These are phyloP conservation scores for Noturus placidus DNA, from an alignment of 2,113 vertebrate genomes.

Conservation along the genomic window DNA sequence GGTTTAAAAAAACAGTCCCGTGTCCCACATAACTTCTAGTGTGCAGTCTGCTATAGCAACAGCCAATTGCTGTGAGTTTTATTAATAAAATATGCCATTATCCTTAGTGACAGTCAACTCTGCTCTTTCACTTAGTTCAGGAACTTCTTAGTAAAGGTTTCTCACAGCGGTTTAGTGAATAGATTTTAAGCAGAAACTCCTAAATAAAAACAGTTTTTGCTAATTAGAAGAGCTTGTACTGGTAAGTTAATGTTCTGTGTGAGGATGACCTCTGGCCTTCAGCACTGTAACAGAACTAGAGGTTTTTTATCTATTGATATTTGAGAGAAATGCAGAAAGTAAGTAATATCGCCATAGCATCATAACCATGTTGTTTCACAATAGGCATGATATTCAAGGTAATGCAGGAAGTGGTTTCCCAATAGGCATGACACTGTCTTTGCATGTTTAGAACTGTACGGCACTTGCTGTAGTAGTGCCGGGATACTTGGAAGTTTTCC, in stretches of 20 bases:
- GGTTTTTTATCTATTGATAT: neutral
- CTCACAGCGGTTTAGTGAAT: neutral
- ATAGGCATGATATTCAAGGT: conserved; percentile 5
- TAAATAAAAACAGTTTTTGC: neutral
- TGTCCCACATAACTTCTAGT: neutral
- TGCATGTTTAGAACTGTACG: conserved; percentile 61
- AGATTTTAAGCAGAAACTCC: neutral
- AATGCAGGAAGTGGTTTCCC: conserved; percentile 35
- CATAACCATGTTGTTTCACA: neutral
- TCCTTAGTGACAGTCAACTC: neutral
- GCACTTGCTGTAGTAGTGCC: neutral
- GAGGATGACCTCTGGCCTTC: neutral
- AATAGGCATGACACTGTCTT: neutral
- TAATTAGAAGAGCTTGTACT: neutral
- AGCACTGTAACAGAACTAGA: neutral
- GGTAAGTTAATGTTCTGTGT: neutral
- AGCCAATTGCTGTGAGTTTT: neutral
- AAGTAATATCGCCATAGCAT: neutral
- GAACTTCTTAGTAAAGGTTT: neutral
- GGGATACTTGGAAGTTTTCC: neutral
- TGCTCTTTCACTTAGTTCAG: neutral
- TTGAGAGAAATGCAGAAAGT: neutral
- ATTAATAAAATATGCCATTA: neutral
- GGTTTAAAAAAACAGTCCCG: neutral
- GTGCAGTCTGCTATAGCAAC: neutral